Evolutionary conservation across 1,140 invertebrate species (phyloP), one percentile per base, ranked within the genome.

Genomic region (Nixonia krombeini): DNA sequence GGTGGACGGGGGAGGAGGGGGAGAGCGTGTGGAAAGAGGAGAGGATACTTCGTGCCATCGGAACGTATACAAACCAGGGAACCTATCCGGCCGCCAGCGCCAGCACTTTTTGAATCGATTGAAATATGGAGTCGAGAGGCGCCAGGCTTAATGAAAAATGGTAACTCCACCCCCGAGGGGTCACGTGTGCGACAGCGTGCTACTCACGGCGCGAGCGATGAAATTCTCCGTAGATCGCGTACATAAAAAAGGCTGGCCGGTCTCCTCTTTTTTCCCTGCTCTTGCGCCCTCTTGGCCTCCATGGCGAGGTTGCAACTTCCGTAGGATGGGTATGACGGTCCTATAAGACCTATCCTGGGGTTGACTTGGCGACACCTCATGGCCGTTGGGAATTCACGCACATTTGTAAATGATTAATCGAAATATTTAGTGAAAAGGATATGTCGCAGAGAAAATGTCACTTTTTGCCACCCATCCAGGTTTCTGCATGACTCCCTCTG

Each of bases 71-170:
- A 31, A 33, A 58, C 21, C 53, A 29, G 15, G 8, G 33, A 52
- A 52, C n/a, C 49, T 51, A 61, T 55, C 33, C 40, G 28, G 33
- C 29, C 33, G 12, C 41, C 42, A 57, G 21, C 47, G 25, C 45
- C 61, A 69, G 63, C 50, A 64, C 23, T 77, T 77, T 74, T 71
- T 66, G 53, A 74, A 73, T 72, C 69, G 76, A 78, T 80, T 75
- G 74, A 78, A 77, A 79, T 77, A 74, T 75, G 63, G 72, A 69
- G 64, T 65, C 50, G 59, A 57, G 46, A 38, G 66, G 50, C 28
- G 52, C 57, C 38, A 38, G 57, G 66, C 59, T 74, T 78, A 72
- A 78, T 80, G 73, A 80, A 80, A 80, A 78, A 78, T 80, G 69
- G 72, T 73, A 73, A 74, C 70, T 66, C 67, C 55, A 18, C 47